A percentile compares a stretch with the other conserved stretches of the same genome.
These are phyloP conservation scores for Poeciliopsis presidionis DNA, from an alignment of 2,797 vertebrate genomes.

Conservation along the genomic window DNA sequence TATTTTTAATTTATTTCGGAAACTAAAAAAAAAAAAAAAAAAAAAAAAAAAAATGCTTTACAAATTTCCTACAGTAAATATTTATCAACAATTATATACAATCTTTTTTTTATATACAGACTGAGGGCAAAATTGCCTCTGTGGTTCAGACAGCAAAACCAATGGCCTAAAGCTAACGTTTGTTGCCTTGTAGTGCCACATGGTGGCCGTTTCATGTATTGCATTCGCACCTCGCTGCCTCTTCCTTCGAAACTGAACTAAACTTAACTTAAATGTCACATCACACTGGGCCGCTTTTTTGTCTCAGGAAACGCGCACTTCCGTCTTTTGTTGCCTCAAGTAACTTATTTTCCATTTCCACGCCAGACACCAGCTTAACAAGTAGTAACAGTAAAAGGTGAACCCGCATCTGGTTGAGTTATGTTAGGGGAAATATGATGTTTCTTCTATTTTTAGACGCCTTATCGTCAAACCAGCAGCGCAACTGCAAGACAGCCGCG, in stretches of 20 bases:
- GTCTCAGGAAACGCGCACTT: constrained; percentile 72
- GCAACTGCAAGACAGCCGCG: constrained; percentile 4
- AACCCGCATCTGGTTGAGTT: not conserved
- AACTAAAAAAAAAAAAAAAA: not conserved
- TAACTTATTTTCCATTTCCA: constrained; percentile 19
- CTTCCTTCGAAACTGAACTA: not conserved
- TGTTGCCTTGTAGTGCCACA: constrained; percentile 39
- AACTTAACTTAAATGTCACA: constrained; percentile 34
- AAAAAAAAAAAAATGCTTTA: not conserved
- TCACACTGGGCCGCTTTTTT: constrained; percentile 12
- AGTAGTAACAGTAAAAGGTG: not conserved
- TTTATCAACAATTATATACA: not conserved
- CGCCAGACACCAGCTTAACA: not conserved
- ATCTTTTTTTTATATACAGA: not conserved
- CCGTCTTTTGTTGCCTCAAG: constrained; percentile 51
- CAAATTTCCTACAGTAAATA: not conserved
- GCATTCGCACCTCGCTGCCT: not conserved
- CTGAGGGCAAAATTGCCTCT: not conserved
- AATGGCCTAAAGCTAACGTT: not conserved
- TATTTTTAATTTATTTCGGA: not conserved
- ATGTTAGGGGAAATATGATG: constrained; percentile 6
- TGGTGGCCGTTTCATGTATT: constrained; percentile 6
- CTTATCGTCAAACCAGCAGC: constrained; percentile 55
- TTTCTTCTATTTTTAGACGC: constrained; percentile 50
- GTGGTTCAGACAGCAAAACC: not conserved